A percentile compares a stretch with the other conserved stretches of the same genome.
phyloP scores from a whole-genome alignment of 37 sponge, comb jelly and placozoan species.

The Aplysina aerophoba region DNA sequence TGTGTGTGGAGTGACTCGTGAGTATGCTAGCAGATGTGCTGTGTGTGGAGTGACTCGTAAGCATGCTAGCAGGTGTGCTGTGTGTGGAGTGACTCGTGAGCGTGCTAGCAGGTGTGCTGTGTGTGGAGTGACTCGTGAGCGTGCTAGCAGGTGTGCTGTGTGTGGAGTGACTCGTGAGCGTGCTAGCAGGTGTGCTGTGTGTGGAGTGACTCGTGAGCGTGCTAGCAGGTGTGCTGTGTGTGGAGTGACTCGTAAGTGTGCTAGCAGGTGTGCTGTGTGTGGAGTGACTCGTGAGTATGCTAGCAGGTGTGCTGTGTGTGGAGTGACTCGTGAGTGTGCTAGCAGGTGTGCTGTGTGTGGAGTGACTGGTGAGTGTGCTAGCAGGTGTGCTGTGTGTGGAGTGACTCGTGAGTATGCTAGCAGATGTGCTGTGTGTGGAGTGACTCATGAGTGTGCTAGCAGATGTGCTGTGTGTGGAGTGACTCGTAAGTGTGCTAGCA shows the following conservation, averaged over 20 bases:
- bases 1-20: too few relatives aligned
- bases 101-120: constrained; percentile 33
- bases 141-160: background rate
- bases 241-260: too few relatives aligned
- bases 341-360: constrained; percentile 1
- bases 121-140: background rate
- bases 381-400: too few relatives aligned
- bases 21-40: constrained; percentile 37
- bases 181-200: constrained; percentile 27
- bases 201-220: background rate
- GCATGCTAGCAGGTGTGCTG: background rate
- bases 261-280: constrained; percentile 20
- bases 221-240: background rate
- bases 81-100: too few relatives aligned
- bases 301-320: background rate
- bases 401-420: too few relatives aligned
- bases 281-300: background rate
- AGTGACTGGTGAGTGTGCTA: background rate
- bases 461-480: too few relatives aligned
- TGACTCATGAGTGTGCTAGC: background rate
- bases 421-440: background rate
- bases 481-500: too few relatives aligned
- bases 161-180: too few relatives aligned
- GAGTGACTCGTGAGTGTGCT: too few relatives aligned
- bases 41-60: background rate